Evolutionary conservation across 2,888 invertebrate species (phyloP).

Genomic region (Spicauda simplicius): DNA sequence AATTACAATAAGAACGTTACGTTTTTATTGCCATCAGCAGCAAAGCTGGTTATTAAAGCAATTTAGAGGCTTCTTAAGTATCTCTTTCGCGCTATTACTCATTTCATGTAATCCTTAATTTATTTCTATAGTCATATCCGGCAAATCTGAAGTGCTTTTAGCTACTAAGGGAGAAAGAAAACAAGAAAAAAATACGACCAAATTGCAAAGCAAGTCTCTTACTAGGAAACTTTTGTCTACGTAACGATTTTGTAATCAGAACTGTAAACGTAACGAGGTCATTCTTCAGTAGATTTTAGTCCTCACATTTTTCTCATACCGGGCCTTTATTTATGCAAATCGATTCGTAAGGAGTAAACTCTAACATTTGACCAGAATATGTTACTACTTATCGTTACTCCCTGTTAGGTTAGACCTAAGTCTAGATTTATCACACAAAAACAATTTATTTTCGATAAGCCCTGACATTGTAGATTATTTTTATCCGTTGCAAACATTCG

Average conservation of each 20-base stretch:
- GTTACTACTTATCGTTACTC: too few relatives aligned
- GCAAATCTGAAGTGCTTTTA: neutral
- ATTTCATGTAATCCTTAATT: neutral
- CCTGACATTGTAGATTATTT: neutral
- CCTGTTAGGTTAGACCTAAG: neutral
- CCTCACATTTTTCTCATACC: too few relatives aligned
- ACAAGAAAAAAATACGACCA: too few relatives aligned
- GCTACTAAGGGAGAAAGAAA: neutral
- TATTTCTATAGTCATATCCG: neutral
- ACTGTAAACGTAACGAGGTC: too few relatives aligned
- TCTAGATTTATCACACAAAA: neutral
- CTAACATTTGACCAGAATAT: too few relatives aligned
- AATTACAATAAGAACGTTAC: constrained; percentile 47
- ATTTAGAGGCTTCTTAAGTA: constrained; percentile 1
- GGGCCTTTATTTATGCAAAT: too few relatives aligned
- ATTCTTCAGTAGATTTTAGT: too few relatives aligned
- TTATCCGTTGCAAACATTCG: neutral
- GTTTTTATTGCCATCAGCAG: constrained; percentile 19
- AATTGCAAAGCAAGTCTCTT: too few relatives aligned
- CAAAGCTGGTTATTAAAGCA: constrained; percentile 4
- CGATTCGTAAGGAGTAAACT: too few relatives aligned
- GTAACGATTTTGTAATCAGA: too few relatives aligned
- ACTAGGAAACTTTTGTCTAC: too few relatives aligned
- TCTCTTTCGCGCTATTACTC: neutral
- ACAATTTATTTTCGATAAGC: neutral